phyloP scores from a whole-genome alignment of 2,113 vertebrate species.

The Rhagologus leucostigma region DNA sequence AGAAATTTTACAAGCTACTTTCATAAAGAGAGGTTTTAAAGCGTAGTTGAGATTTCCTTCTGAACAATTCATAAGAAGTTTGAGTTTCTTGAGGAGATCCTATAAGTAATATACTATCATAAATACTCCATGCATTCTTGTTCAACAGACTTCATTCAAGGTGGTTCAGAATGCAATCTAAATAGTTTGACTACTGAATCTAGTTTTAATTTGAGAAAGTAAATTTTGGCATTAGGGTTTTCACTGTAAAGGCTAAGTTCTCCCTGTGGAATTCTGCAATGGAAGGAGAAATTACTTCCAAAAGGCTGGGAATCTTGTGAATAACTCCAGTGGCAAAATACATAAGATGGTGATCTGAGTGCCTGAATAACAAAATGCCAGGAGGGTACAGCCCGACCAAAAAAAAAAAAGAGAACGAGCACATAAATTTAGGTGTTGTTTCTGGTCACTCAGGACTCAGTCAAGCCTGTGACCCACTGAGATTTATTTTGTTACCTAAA shows the following conservation, averaged over 20 bases:
- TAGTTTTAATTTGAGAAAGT: conserved; percentile 35
- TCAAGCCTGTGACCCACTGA: background rate
- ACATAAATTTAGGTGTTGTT: background rate
- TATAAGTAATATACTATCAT: background rate
- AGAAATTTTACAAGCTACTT: background rate
- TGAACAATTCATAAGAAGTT: background rate
- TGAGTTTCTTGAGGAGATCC: background rate
- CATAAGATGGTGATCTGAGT: background rate
- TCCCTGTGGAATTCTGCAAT: background rate
- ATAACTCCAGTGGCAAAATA: conserved; percentile 10
- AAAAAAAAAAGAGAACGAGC: background rate
- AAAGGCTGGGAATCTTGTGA: conserved; percentile 2
- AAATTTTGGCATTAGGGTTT: conserved; percentile 8
- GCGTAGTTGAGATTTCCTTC: background rate
- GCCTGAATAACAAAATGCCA: background rate
- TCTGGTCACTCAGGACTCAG: background rate
- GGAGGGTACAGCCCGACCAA: background rate
- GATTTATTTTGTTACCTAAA: background rate
- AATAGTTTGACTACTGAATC: background rate
- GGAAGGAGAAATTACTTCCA: conserved; percentile 10
- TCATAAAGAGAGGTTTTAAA: background rate
- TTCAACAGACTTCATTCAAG: background rate
- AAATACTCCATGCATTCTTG: background rate
- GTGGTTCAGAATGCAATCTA: background rate
- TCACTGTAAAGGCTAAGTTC: background rate